A percentile compares a stretch with the other conserved stretches of the same genome.
Conservation (phyloP, 1,140 invertebrate genomes). For the Matsumurasca onukii region DNA sequence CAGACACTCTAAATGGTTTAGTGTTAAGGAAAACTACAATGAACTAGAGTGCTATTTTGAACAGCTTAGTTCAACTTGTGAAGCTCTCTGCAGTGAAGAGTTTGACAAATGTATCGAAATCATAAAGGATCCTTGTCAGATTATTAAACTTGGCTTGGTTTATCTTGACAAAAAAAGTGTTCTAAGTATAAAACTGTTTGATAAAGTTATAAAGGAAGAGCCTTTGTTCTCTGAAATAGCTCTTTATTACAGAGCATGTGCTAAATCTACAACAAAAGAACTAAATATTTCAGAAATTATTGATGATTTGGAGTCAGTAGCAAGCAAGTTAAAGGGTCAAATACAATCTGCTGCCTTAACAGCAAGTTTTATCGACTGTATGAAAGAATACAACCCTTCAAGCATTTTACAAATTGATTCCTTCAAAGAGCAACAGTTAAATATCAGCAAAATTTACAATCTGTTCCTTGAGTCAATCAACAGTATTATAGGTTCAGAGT, state of each 20-base stretch:
- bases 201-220: no score
- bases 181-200: no score
- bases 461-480: not conserved
- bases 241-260: no score
- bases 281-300: no score
- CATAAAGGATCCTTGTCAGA: no score
- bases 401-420: not conserved
- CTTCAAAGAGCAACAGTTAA: conserved; percentile 1
- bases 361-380: not conserved
- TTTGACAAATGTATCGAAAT: no score
- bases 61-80: no score
- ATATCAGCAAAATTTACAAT: not conserved
- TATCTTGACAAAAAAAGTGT: not conserved
- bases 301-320: not conserved
- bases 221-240: no score
- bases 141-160: conserved; percentile 1
- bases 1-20: no score
- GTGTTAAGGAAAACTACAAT: not conserved
- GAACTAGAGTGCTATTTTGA: not conserved
- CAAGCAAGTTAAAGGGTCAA: not conserved
- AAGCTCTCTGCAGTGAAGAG: no score
- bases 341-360: not conserved
- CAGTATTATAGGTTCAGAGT: not conserved
- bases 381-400: not conserved
- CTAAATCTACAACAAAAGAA: no score